Evolutionary conservation across 1,140 invertebrate species (phyloP), one percentile per base, ranked within the genome.

Genomic region (Lucilia cuprina): DNA sequence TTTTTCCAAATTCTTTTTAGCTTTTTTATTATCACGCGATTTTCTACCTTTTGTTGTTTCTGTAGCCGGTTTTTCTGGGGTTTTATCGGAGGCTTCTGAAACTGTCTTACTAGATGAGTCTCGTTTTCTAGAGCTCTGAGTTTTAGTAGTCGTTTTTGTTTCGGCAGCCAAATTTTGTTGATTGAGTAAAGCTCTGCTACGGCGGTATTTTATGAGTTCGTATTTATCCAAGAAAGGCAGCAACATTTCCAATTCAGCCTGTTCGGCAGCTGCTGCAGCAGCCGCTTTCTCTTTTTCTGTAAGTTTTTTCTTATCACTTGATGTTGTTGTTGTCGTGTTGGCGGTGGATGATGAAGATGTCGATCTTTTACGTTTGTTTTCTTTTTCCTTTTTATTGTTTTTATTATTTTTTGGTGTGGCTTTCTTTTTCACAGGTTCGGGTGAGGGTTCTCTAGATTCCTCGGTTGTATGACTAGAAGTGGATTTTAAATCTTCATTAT

Each of bases 141-240:
- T 65, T 13, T 82, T 80, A 74, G 82, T 74, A 14, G 49, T 25
- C 19, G 82, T 12, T 70, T 60, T 55, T 19, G 17, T 41, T 14
- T 49, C 41, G 50, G 80, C 75, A 77, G 84, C n/a, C 14, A 19
- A 5, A 55, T 47, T 55, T 17, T 77, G 41, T 55, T 84, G 82
- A 50, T 82, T 83, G 10, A 49, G 41, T 5, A 75, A 75, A 19
- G 87, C 87, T 83, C 94, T 93, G n/a, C 93, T 93, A 85, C 93
- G 91, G 83, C 94, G 91, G 88, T 94, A 93, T 87, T 94, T 95
- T 75, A 95, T 94, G 85, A 94, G 93, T 86, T 95, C 93, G 87
- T 93, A 93, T 88, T 94, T 94, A 86, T 94, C 93, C 85, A 91
- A 85, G 14, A 90, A 91, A 2, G 88, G 89, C 34, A 90, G 25